phyloP scores from a whole-genome alignment of 30 jellyfish, hydroid and myxozoan species.

The Calvadosia cruxmelitensis region DNA sequence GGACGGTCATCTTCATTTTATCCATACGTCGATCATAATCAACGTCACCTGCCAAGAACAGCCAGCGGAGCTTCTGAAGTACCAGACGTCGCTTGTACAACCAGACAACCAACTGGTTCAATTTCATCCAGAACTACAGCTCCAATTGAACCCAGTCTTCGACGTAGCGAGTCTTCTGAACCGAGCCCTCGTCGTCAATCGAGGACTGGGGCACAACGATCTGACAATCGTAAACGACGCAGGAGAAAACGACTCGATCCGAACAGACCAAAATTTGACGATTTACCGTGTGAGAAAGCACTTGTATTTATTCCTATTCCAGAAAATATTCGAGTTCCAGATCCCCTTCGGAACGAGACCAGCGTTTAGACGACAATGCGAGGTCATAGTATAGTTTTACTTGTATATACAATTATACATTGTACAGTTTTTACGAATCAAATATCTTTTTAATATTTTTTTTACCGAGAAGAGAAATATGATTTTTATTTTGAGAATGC shows the following conservation, averaged over 20 bases:
- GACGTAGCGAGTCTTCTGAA: too few species aligned
- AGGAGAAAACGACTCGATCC: not conserved
- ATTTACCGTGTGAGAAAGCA: slow-evolving; percentile 36
- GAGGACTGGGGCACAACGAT: not conserved
- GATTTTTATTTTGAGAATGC: too few species aligned
- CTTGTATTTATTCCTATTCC: slow-evolving; percentile 67
- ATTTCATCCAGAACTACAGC: not conserved
- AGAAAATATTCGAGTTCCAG: slow-evolving; percentile 19
- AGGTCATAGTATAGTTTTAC: too few species aligned
- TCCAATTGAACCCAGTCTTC: not conserved
- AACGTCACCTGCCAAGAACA: not conserved
- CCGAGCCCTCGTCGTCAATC: not conserved
- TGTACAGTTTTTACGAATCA: too few species aligned
- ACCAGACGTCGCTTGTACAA: not conserved
- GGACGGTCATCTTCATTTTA: slow-evolving; percentile 64
- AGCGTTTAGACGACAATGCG: slow-evolving; percentile 38
- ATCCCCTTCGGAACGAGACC: slow-evolving; percentile 50
- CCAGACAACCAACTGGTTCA: not conserved
- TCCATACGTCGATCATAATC: slow-evolving; percentile 49
- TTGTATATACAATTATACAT: too few species aligned
- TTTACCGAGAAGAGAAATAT: too few species aligned
- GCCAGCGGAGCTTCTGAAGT: not conserved
- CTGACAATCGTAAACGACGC: not conserved
- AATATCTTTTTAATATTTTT: too few species aligned
- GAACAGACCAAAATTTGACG: slow-evolving; percentile 28